A percentile compares a stretch with the other conserved stretches of the same genome.
phyloP scores from a whole-genome alignment of 2,797 vertebrate genomes.

The Cygnus olor region DNA sequence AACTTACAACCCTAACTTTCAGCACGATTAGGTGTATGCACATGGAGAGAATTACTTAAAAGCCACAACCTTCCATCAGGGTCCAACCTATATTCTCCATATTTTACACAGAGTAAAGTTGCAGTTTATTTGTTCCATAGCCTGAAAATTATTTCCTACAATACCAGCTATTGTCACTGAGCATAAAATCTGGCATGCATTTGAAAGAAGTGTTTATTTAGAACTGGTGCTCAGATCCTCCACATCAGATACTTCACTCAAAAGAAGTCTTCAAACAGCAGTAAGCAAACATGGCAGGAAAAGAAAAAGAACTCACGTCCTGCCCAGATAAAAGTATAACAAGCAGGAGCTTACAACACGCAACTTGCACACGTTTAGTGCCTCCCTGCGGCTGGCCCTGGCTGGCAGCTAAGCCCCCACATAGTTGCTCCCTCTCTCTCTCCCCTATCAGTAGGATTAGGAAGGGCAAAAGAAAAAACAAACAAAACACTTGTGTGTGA shows the following conservation, averaged over 20 bases:
- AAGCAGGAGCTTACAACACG: not conserved
- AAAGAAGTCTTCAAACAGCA: not conserved
- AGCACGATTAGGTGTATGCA: not conserved
- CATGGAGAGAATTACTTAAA: not conserved
- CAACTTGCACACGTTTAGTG: not conserved
- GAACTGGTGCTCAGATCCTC: not conserved
- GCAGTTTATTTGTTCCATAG: not conserved
- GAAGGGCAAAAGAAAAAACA: not conserved
- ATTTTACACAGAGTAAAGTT: not conserved
- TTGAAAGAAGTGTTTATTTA: not conserved
- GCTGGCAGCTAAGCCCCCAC: not conserved
- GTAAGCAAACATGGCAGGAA: not conserved
- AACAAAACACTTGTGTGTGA: not conserved
- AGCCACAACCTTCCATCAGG: not conserved
- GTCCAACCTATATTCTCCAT: not conserved
- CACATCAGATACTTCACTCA: not conserved
- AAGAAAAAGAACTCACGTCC: not conserved
- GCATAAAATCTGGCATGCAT: not conserved
- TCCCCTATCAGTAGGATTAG: accelerated
- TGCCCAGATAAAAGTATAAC: not conserved
- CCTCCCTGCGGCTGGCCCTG: not conserved
- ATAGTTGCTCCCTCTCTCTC: not conserved
- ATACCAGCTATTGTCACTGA: not conserved
- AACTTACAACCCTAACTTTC: not conserved
- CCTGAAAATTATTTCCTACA: not conserved